Base-by-base conservation (phyloP, 2,797 vertebrate species). In the Limnodromus scolopaceus region DNA sequence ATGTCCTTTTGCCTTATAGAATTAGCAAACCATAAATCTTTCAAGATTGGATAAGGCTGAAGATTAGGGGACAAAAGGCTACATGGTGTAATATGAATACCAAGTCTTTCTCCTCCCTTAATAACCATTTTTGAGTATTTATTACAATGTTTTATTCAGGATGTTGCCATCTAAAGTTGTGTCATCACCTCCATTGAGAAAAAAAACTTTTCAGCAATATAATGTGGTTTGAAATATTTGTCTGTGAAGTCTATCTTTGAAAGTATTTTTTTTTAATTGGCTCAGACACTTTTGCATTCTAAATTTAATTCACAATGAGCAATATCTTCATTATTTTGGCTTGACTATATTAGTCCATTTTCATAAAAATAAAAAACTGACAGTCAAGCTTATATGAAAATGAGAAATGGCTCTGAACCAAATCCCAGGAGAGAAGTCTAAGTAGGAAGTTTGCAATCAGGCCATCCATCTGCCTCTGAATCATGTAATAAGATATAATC, bases 21-120 rank as follows among this genome's bases (percentile, higher is more conserved):
- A 87, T 83, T 93, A 97, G 20, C 28, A 93, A 93, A 71, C 74
- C 82, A 81, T 94, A 97, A 97, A 97, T 97, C 95, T 95, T 96
- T 87, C 86, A 85, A 61, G 57, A 84, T 2, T 91, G 82, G 79
- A 89, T 93, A 92, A 89, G 23, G 34, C 46, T 83, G 72, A 87
- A 93, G 81, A 89, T 92, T 92, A 87, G 38, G n/a, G 53, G 17
- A 97, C 48, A 93, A 94, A 93, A 78, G 16, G 14, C 76, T 80
- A 84, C 23, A 66, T 83, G 46, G 34, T 87, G 14, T 76, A 95
- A 88, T 85, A 64, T 6, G 71, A 93, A 89, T 71, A 80, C 43
- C 18, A 66, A 27, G 41, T 24, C 30, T 80, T 94, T 89, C 86
- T 34, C 28, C 30, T 95, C 36, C 76, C 60, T 71, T 87, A 89